Evolutionary conservation across 1,140 invertebrate genomes (phyloP).

Genomic region (Delia radicum): DNA sequence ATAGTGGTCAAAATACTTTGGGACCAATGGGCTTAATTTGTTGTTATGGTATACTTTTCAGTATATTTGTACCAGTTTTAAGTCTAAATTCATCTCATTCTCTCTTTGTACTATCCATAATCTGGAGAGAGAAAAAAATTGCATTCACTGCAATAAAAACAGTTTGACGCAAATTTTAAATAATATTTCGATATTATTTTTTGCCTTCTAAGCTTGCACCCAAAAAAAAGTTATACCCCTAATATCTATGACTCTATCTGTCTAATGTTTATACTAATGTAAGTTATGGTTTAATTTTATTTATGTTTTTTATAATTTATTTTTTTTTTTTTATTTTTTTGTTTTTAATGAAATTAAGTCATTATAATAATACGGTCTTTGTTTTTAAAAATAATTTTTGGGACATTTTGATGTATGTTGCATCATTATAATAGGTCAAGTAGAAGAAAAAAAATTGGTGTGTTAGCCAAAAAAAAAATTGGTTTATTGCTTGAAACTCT

Average conservation of each 20-base stretch:
- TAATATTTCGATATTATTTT: too few species aligned
- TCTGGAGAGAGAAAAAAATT: too few species aligned
- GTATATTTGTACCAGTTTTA: too few species aligned
- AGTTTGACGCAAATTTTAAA: too few species aligned
- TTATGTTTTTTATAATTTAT: not conserved
- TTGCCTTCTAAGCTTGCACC: too few species aligned
- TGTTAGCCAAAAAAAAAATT: not conserved
- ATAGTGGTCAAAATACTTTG: too few species aligned
- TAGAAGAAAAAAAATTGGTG: not conserved
- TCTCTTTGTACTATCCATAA: too few species aligned
- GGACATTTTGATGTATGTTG: conserved; percentile 22
- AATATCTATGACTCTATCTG: not conserved
- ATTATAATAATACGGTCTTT: conserved; percentile 20
- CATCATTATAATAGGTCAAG: conserved; percentile 3
- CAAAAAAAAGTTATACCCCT: too few species aligned
- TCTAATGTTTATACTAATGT: not conserved
- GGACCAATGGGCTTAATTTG: too few species aligned
- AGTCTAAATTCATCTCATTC: too few species aligned
- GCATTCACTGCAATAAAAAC: too few species aligned
- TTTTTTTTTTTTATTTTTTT: not conserved
- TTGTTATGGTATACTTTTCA: too few species aligned
- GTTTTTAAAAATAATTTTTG: not conserved
- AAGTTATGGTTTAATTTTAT: not conserved
- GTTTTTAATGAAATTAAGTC: conserved; percentile 18
- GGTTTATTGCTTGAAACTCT: not conserved